Percentiles rank a stretch among this genome's conserved stretches.
These are phyloP conservation scores for Leuciscus waleckii DNA, from an alignment of 2,797 vertebrate genomes.

Conservation along the genomic window DNA sequence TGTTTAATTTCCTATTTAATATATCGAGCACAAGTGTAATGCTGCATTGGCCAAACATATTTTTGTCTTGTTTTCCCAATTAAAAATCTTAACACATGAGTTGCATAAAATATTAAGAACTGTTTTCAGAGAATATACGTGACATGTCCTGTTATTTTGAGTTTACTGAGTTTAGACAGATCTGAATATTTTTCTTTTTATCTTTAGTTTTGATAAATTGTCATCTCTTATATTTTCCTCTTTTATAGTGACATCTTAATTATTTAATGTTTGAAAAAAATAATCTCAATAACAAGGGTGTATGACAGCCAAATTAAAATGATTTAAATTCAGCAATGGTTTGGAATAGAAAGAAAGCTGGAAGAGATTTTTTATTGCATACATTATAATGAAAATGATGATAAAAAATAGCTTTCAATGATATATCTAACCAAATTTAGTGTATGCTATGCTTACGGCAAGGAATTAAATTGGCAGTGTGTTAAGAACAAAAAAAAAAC, in stretches of 20 bases:
- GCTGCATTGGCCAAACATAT: neutral
- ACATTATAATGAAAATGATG: neutral
- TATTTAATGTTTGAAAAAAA: neutral
- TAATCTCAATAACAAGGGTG: neutral
- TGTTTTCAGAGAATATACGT: neutral
- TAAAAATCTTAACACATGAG: neutral
- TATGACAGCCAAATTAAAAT: slow-evolving; percentile 1
- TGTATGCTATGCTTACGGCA: neutral
- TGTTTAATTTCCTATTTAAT: neutral
- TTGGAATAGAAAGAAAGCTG: neutral
- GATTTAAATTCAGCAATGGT: neutral
- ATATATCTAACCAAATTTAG: neutral
- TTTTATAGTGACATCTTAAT: neutral
- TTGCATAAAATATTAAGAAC: neutral
- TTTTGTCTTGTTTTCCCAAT: neutral
- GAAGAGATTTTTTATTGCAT: neutral
- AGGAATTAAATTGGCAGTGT: neutral
- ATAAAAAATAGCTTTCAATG: neutral
- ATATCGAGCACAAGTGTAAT: neutral
- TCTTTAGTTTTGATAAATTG: neutral
- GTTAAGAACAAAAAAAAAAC: neutral
- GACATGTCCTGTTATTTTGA: neutral
- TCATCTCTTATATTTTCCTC: neutral
- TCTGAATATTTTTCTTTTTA: neutral
- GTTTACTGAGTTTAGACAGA: neutral